Evolutionary conservation across 1,140 invertebrate genomes (phyloP), one percentile per base, ranked within the genome.

Genomic region (Drosophila kanapiae): DNA sequence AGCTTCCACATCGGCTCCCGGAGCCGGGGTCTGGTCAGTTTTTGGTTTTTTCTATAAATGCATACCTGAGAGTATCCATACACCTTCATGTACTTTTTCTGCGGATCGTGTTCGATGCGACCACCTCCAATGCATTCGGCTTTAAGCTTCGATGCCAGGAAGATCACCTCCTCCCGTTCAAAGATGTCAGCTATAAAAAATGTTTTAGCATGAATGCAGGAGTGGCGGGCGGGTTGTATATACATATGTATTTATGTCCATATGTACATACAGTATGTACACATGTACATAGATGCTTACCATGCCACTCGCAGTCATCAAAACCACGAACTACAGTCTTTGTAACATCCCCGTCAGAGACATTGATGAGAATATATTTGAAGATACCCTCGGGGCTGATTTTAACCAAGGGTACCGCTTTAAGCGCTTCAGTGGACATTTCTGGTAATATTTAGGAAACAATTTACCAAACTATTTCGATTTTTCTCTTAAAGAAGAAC

Each of bases 311-410:
- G 60, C 95, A 95, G 72, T 94, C 94, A 0, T 86, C 93, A 82
- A 96, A 96, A 23, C 97, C 97, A 16, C 97, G 94, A 14, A 97
- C 96, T 33, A 97, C 95, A 47, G 93, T 93, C 91, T 96, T 97
- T 18, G 86, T 93, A 33, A 91, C 69, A 64, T 91, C 84, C 7
- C 64, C 83, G 6, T 82, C 91, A 58, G 85, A 93, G 1, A 97
- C 94, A 80, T 96, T 95, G 37, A 98, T 95, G n/a, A 98, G 93
- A 78, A 98, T 95, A 84, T 98, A 98, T 90, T 98, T 98, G 84
- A 97, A 98, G 53, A 94, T 94, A 35, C 97, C 97, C 68, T 93
- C 80, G 78, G 97, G 96, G 80, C 97, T 97, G 79, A 98, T 97
- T 59, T 97, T 96, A n/a, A 97, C 97, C 84, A 95, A 94, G 1